Evolutionary conservation across 2,113 vertebrate genomes (phyloP).

Genomic region (Chitala chitala): DNA sequence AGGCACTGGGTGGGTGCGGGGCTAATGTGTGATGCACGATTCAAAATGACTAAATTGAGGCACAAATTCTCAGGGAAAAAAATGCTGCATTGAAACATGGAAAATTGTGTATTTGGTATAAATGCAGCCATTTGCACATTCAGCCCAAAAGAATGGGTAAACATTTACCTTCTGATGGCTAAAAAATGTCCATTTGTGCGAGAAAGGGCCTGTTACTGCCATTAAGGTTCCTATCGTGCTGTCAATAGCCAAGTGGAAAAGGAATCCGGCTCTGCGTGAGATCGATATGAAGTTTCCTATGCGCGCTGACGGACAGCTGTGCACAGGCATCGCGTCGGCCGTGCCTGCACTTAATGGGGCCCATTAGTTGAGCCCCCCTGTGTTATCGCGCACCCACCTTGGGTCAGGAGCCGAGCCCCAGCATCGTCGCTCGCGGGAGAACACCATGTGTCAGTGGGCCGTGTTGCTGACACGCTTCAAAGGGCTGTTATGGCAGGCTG

Average conservation of each 20-base stretch:
- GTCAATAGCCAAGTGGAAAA: background rate
- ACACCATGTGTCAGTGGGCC: background rate
- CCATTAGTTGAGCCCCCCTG: background rate
- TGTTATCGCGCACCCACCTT: background rate
- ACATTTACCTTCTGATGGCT: background rate
- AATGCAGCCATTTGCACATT: background rate
- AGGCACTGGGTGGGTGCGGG: background rate
- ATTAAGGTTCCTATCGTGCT: background rate
- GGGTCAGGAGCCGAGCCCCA: background rate
- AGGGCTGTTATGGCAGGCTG: background rate
- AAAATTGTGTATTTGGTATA: too few species aligned
- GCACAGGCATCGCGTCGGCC: background rate
- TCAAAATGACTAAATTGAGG: constrained; percentile 10
- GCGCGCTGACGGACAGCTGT: too few species aligned
- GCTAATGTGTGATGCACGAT: background rate
- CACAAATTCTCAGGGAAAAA: background rate
- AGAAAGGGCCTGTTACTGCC: background rate
- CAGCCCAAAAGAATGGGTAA: background rate
- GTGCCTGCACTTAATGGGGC: background rate
- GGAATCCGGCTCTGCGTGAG: background rate
- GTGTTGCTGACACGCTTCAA: background rate
- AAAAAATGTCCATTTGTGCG: background rate
- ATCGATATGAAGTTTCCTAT: background rate
- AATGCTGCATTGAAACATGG: background rate
- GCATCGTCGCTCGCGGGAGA: background rate